These are phyloP conservation scores for Acronicta aceris DNA, from an alignment of 2,888 invertebrate genomes.

Conservation along the genomic window DNA sequence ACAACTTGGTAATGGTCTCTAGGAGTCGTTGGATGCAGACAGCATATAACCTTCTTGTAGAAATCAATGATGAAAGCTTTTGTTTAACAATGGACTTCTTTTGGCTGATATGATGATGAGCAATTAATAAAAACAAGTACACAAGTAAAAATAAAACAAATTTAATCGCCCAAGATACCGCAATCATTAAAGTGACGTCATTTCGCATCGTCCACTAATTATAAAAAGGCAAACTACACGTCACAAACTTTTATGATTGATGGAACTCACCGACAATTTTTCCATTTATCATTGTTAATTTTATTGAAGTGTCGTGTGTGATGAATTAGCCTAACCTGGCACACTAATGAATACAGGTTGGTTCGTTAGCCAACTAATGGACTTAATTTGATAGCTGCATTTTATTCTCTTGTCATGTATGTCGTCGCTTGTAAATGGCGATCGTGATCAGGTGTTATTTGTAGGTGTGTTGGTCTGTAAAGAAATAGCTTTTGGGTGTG, in stretches of 20 bases:
- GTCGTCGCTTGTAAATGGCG: conserved; percentile 43
- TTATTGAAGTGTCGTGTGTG: conserved; percentile 83
- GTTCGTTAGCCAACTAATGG: conserved; percentile 66
- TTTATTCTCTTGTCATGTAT: conserved; percentile 47
- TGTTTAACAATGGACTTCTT: no score
- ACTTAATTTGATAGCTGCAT: conserved; percentile 51
- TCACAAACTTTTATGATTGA: conserved; percentile 83
- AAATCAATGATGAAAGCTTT: no score
- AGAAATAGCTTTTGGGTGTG: conserved; percentile 47
- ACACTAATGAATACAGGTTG: conserved; percentile 66
- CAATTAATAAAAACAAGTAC: no score
- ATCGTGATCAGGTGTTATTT: conserved; percentile 42
- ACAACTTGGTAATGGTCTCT: no score
- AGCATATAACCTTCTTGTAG: no score
- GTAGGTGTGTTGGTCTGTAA: conserved; percentile 29
- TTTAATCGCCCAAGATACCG: conserved; percentile 28
- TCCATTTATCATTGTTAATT: conserved; percentile 88
- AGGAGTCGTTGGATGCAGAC: no score
- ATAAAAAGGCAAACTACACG: conserved; percentile 60
- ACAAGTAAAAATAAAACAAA: conserved; percentile 12
- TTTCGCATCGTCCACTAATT: conserved; percentile 59
- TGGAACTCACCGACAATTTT: conserved; percentile 78
- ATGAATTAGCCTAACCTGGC: conserved; percentile 75
- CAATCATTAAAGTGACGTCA: conserved; percentile 26
- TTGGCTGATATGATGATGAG: no score